A percentile compares a stretch with the other conserved stretches of the same genome.
Conservation (phyloP, 1,140 invertebrate species). For the Coenobita brevimanus region DNA sequence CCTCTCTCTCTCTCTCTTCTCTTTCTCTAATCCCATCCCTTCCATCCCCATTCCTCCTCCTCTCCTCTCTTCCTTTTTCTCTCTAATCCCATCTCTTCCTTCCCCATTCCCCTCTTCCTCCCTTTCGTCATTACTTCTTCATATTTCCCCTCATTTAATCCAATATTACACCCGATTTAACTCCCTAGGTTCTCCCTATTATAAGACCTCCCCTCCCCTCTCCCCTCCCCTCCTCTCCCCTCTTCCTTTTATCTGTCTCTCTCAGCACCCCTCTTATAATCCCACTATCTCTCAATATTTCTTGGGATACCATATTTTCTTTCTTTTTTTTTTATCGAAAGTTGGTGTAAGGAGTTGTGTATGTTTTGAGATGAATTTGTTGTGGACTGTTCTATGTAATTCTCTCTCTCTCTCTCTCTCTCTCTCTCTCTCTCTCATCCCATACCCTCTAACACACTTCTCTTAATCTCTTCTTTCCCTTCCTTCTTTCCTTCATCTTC, state of each 20-base stretch:
- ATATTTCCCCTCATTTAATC: conserved; percentile 31
- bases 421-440: too few species aligned
- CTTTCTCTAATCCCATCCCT: background rate
- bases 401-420: too few species aligned
- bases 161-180: conserved; percentile 30
- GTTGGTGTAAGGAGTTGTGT: too few species aligned
- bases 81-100: background rate
- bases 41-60: too few species aligned
- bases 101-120: background rate
- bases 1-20: background rate
- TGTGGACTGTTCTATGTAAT: too few species aligned
- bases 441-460: too few species aligned
- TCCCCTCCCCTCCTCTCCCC: background rate
- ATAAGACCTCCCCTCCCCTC: background rate
- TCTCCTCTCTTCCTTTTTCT: too few species aligned
- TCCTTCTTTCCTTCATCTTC: too few species aligned
- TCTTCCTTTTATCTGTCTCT: background rate
- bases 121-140: conserved; percentile 17
- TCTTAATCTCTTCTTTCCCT: too few species aligned
- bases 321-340: too few species aligned
- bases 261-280: background rate
- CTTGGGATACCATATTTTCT: background rate
- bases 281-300: background rate
- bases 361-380: too few species aligned
- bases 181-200: background rate